Conservation (phyloP, 2,113 vertebrate genomes). For the Tretioscincus oriximinensis region DNA sequence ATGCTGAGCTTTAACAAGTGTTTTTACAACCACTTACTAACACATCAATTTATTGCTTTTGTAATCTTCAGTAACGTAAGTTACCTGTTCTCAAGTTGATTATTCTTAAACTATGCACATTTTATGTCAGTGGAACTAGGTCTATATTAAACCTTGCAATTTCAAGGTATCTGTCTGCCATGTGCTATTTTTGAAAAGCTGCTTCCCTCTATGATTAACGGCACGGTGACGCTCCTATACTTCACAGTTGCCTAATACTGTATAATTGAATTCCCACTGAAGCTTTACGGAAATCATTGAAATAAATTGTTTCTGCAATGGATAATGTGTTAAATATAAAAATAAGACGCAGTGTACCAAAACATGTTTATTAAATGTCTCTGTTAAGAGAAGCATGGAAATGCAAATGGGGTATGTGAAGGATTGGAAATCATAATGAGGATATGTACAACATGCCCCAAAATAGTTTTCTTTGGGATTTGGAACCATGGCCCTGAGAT, state of each 20-base stretch:
- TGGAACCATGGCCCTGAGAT: too few relatives aligned
- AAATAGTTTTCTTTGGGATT: too few relatives aligned
- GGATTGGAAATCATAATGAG: neutral
- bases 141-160: neutral
- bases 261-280: slow-evolving; percentile 14
- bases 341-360: neutral
- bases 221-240: neutral
- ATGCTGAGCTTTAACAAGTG: too few relatives aligned
- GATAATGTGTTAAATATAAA: slow-evolving; percentile 14
- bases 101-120: too few relatives aligned
- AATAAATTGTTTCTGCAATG: slow-evolving; percentile 5
- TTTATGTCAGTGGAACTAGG: too few relatives aligned
- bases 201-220: neutral
- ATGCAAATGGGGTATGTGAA: neutral
- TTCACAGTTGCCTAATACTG: neutral
- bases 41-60: too few relatives aligned
- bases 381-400: neutral
- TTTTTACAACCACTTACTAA: too few relatives aligned
- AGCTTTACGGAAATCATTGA: neutral
- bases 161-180: neutral
- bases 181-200: neutral
- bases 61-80: too few relatives aligned
- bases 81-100: too few relatives aligned
- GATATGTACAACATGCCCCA: neutral
- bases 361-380: slow-evolving; percentile 20